These are phyloP conservation scores for Petrocephalus sullivani DNA, from an alignment of 2,797 vertebrate species.

Conservation along the genomic window DNA sequence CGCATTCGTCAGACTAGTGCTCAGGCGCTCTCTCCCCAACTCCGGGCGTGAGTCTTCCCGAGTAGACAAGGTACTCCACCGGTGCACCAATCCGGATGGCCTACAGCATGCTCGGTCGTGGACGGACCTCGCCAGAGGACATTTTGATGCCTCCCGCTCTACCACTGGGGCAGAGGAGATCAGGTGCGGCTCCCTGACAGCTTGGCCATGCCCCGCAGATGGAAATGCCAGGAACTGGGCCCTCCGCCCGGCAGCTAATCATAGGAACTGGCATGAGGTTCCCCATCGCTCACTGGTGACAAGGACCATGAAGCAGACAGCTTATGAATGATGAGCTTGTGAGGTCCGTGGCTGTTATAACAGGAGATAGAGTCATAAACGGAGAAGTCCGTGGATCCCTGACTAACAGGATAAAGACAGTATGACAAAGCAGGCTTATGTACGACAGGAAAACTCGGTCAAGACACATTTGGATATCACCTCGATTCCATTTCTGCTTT, in stretches of 20 bases:
- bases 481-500: not conserved
- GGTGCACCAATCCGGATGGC: not conserved
- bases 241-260: constrained; percentile 1
- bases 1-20: not conserved
- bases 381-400: not conserved
- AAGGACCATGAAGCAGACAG: not conserved
- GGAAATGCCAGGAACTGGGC: constrained; percentile 15
- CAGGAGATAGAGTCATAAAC: not conserved
- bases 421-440: not conserved
- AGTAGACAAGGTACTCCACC: not conserved
- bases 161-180: not conserved
- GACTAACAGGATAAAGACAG: not conserved
- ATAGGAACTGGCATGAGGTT: not conserved
- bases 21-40: not conserved
- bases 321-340: not conserved
- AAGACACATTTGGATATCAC: not conserved
- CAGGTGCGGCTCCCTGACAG: constrained; percentile 15
- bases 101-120: not conserved
- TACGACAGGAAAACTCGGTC: not conserved
- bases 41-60: not conserved
- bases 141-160: not conserved
- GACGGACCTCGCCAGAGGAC: not conserved
- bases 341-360: not conserved
- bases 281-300: not conserved
- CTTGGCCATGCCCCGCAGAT: constrained; percentile 6